A percentile compares a stretch with the other conserved stretches of the same genome.
Evolutionary conservation across 2,113 vertebrate genomes (phyloP).

Genomic region (Rissa tridactyla): DNA sequence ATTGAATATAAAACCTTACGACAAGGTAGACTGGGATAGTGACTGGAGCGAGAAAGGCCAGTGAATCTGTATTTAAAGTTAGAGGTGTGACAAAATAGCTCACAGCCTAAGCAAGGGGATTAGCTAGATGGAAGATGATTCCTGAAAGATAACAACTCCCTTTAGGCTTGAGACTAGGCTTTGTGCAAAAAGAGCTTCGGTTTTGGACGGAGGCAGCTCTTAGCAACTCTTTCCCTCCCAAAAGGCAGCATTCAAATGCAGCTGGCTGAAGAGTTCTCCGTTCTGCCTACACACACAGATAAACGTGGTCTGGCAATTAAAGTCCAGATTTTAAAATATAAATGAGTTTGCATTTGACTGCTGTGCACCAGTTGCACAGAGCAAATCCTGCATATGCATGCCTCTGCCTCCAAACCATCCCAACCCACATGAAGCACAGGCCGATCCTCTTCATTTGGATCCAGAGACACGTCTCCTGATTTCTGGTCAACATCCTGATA

Average conservation of each 20-base stretch:
- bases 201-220: neutral
- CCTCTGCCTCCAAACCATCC: neutral
- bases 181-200: neutral
- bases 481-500: neutral
- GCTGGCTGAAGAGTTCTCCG: conserved; percentile 42
- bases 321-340: neutral
- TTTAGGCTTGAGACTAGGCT: neutral
- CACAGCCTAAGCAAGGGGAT: neutral
- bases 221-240: neutral
- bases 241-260: neutral
- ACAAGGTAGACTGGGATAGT: neutral
- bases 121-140: neutral
- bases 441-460: neutral
- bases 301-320: conserved; percentile 39
- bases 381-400: conserved; percentile 6
- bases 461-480: neutral
- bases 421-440: neutral
- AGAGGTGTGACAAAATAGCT: neutral
- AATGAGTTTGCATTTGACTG: conserved; percentile 12
- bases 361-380: conserved; percentile 9
- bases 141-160: neutral
- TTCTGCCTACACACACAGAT: conserved; percentile 9
- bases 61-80: neutral
- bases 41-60: neutral
- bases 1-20: neutral